These are phyloP conservation scores for Diabrotica balteata DNA, from an alignment of 2,888 invertebrate genomes.

Conservation along the genomic window DNA sequence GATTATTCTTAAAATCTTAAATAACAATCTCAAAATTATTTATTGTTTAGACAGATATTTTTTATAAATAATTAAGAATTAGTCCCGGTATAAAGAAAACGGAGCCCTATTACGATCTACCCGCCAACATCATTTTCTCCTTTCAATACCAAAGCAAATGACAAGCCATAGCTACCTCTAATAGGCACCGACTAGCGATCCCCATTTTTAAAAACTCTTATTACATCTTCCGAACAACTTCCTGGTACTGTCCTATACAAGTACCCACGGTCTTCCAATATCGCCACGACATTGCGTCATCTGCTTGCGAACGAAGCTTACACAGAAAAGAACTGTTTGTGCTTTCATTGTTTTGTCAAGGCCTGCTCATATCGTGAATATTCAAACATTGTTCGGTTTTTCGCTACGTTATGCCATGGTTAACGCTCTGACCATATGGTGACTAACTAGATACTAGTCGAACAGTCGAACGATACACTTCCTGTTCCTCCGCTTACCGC, in stretches of 20 bases:
- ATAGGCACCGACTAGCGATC: conserved; percentile 11
- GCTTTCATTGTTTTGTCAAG: conserved; percentile 30
- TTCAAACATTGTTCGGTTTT: conserved; percentile 28
- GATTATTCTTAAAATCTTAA: too few relatives aligned
- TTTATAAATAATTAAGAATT: too few relatives aligned
- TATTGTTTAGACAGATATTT: too few relatives aligned
- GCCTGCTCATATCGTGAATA: conserved; percentile 31
- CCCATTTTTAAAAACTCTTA: conserved; percentile 21
- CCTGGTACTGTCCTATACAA: conserved; percentile 9
- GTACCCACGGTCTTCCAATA: conserved; percentile 20
- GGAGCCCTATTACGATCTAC: too few relatives aligned
- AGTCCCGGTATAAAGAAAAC: too few relatives aligned
- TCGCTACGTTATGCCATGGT: conserved; percentile 12
- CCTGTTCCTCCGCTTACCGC: conserved; percentile 20
- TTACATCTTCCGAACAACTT: conserved; percentile 16
- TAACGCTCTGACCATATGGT: conserved; percentile 24
- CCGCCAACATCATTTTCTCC: too few relatives aligned
- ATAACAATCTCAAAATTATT: too few relatives aligned
- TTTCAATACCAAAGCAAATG: neutral
- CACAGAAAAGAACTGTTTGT: conserved; percentile 16
- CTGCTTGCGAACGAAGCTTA: conserved; percentile 12
- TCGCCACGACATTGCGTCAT: conserved; percentile 27
- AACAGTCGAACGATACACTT: conserved; percentile 17
- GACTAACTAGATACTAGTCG: conserved; percentile 23
- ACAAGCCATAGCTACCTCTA: neutral